Evolutionary conservation across 2,888 invertebrate species (phyloP).

Genomic region (Phrixothrix hirtus): DNA sequence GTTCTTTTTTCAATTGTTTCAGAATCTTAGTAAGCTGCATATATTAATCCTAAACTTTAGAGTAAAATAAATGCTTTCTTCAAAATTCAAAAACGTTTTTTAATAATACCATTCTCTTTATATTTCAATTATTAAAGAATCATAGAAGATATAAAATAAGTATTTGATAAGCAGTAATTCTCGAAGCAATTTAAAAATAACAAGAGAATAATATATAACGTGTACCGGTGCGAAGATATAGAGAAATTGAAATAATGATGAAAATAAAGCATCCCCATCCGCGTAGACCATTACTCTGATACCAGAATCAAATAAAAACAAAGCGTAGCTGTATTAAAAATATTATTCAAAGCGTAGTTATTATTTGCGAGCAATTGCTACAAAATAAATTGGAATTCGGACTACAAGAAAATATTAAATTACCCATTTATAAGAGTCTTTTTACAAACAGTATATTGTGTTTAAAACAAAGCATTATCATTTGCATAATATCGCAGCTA

Average conservation of each 20-base stretch:
- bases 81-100: too few relatives aligned
- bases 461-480: constrained; percentile 31
- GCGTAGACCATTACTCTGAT: constrained; percentile 26
- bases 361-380: constrained; percentile 25
- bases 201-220: constrained; percentile 25
- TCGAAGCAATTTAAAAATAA: constrained; percentile 24
- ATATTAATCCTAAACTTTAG: too few relatives aligned
- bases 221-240: constrained; percentile 32
- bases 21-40: too few relatives aligned
- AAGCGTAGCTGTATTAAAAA: constrained; percentile 29
- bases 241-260: constrained; percentile 39
- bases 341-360: constrained; percentile 29
- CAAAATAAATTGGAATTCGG: constrained; percentile 24
- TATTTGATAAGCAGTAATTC: constrained; percentile 15
- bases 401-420: constrained; percentile 23
- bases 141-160: constrained; percentile 6
- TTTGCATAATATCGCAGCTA: constrained; percentile 43
- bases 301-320: constrained; percentile 31
- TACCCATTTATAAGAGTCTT: constrained; percentile 15
- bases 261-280: constrained; percentile 34
- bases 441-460: constrained; percentile 15
- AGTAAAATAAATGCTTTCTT: too few relatives aligned
- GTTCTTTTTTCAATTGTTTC: too few relatives aligned
- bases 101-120: too few relatives aligned
- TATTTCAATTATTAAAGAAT: constrained; percentile 1